Percentiles rank a stretch among this genome's conserved stretches.
phyloP scores from a whole-genome alignment of 1,140 invertebrate genomes.

The Drosophila aff. region DNA sequence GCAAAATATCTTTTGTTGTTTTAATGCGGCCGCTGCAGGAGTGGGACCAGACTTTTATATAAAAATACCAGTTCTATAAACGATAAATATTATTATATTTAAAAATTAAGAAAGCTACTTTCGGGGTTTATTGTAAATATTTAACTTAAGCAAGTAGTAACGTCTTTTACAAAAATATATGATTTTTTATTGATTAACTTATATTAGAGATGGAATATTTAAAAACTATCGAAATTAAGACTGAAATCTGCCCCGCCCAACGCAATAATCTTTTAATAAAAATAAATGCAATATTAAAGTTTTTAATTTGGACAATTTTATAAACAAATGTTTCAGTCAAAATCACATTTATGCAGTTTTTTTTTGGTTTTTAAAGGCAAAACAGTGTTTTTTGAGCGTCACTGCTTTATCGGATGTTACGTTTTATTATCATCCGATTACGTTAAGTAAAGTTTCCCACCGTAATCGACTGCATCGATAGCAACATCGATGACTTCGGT shows the following conservation, averaged over 20 bases:
- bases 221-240: not conserved
- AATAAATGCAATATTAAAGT: not conserved
- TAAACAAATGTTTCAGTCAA: rapidly evolving
- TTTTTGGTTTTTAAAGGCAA: not conserved
- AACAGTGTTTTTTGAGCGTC: not conserved
- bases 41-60: not conserved
- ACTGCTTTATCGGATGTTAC: not conserved
- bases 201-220: not conserved
- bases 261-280: not conserved
- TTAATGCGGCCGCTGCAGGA: slow-evolving; percentile 9
- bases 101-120: too few species aligned
- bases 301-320: not conserved
- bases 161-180: too few species aligned
- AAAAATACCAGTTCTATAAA: not conserved
- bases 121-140: too few species aligned
- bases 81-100: not conserved
- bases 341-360: too few species aligned
- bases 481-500: slow-evolving; percentile 10
- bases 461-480: not conserved
- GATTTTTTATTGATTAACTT: too few species aligned
- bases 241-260: not conserved
- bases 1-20: slow-evolving; percentile 22
- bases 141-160: too few species aligned
- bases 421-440: too few species aligned
- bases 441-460: too few species aligned